Evolutionary conservation across 2,113 vertebrate genomes (phyloP).

Genomic region (Oriolus oriolus): DNA sequence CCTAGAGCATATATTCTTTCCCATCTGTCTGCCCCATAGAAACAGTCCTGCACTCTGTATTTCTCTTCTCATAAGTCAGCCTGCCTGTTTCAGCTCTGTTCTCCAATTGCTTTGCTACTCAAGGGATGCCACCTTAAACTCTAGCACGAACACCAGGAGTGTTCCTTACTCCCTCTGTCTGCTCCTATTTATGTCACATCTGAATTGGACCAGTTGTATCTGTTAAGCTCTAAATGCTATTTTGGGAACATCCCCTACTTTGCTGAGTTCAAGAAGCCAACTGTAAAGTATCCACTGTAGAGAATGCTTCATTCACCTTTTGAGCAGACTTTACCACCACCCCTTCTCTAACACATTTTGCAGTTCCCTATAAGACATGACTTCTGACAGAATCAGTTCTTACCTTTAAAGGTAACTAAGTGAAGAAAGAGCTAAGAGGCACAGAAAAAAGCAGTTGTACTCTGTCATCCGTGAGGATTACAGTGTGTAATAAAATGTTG

Average conservation of each 20-base stretch:
- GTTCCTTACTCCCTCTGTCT: not conserved
- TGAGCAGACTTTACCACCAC: not conserved
- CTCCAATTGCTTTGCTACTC: accelerated
- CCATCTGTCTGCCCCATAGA: not conserved
- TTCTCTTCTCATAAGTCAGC: not conserved
- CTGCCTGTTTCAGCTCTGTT: not conserved
- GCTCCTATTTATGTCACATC: not conserved
- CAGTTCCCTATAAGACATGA: not conserved
- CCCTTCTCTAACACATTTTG: not conserved
- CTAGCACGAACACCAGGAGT: not conserved
- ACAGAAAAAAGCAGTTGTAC: not conserved
- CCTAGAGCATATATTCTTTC: not conserved
- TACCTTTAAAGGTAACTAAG: not conserved
- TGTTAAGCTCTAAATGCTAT: not conserved
- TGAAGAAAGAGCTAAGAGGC: not conserved
- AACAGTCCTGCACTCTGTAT: not conserved
- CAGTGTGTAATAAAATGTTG: not conserved
- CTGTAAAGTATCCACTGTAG: not conserved
- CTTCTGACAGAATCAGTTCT: not conserved
- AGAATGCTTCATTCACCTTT: not conserved
- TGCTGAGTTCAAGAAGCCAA: not conserved
- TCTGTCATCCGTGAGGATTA: not conserved
- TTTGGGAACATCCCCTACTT: not conserved
- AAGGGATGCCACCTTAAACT: not conserved
- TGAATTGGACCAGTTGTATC: not conserved